Conservation (phyloP, 1,140 invertebrate genomes). For the Palaemon carinicauda region DNA sequence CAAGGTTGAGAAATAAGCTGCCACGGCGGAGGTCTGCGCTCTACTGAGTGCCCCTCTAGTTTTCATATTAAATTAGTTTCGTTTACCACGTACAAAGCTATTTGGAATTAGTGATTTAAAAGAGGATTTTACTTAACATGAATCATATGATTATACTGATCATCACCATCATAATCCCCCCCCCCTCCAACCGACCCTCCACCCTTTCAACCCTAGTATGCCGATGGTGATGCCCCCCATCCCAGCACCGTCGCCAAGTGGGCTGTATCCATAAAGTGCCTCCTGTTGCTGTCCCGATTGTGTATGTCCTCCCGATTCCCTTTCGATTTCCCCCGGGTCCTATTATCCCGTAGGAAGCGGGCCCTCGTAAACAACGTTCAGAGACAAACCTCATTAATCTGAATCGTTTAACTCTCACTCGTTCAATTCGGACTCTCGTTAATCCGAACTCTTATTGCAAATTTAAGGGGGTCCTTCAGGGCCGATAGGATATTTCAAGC, state of each 20-base stretch:
- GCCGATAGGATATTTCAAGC: not conserved
- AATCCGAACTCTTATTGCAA: too few relatives aligned
- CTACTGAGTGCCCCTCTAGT: too few relatives aligned
- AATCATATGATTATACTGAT: too few relatives aligned
- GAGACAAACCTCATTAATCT: constrained; percentile 3
- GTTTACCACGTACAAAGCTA: too few relatives aligned
- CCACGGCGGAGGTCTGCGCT: too few relatives aligned
- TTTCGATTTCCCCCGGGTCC: not conserved
- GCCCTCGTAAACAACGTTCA: not conserved
- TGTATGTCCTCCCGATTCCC: not conserved
- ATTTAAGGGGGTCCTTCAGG: too few relatives aligned
- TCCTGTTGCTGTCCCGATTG: not conserved
- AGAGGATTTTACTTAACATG: too few relatives aligned
- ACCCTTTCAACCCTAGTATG: not conserved
- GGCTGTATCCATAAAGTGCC: not conserved
- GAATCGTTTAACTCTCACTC: not conserved
- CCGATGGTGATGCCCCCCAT: too few relatives aligned
- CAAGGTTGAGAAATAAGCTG: too few relatives aligned
- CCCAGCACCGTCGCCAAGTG: not conserved
- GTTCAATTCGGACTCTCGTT: too few relatives aligned
- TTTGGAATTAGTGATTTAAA: too few relatives aligned
- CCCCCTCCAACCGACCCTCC: not conserved
- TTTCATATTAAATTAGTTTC: too few relatives aligned
- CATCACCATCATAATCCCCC: not conserved
- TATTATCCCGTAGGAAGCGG: not conserved